Conservation (phyloP, 2,888 invertebrate species). For the Aphidius colemani region DNA sequence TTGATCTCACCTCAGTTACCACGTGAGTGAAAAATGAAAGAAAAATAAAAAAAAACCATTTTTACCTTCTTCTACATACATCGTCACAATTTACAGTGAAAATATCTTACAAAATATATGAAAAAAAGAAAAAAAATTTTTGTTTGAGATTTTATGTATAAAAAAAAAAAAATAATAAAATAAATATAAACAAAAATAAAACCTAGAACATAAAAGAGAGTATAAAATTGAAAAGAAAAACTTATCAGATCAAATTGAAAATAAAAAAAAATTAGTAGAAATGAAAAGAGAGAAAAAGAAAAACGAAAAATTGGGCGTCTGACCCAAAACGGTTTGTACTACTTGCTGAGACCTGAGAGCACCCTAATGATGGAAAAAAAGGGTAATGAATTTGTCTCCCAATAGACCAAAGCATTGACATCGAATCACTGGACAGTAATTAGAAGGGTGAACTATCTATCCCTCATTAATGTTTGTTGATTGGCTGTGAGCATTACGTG, state of each 20-base stretch:
- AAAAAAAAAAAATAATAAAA: neutral
- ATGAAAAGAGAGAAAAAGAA: too few relatives aligned
- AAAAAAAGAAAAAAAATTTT: neutral
- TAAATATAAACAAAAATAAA: neutral
- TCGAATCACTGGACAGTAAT: constrained; percentile 40
- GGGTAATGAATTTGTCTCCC: neutral
- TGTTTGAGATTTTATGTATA: neutral
- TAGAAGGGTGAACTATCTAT: constrained; percentile 38
- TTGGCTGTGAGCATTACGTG: constrained; percentile 53
- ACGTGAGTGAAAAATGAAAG: constrained; percentile 8
- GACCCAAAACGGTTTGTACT: constrained; percentile 13
- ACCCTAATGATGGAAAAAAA: constrained; percentile 4
- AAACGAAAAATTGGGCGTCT: too few relatives aligned
- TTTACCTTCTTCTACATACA: constrained; percentile 21
- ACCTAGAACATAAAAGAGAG: neutral
- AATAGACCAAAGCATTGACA: neutral
- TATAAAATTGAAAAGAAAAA: neutral
- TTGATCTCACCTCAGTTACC: constrained; percentile 17
- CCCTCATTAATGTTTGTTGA: constrained; percentile 55
- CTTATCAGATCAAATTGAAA: neutral
- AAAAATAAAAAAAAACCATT: too few relatives aligned
- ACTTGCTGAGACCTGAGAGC: constrained; percentile 25
- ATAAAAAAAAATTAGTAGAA: constrained; percentile 1
- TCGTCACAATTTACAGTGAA: constrained; percentile 25
- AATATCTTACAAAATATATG: constrained; percentile 14